phyloP scores from a whole-genome alignment of 2,113 vertebrate species.

The Gallinago jamesoni region DNA sequence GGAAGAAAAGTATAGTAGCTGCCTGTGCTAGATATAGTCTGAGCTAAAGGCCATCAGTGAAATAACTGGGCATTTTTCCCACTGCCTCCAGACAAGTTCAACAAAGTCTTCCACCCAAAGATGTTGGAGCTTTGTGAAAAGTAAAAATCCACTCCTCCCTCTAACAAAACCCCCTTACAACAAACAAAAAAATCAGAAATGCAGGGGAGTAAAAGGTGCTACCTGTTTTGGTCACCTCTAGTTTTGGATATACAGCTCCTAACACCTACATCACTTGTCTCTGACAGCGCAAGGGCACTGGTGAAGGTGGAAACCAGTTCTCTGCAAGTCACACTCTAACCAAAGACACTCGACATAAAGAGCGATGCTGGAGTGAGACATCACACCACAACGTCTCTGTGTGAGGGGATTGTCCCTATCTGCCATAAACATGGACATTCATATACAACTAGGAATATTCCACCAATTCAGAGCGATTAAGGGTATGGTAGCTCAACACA shows the following conservation, averaged over 20 bases:
- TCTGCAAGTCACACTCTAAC: background rate
- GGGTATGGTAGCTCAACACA: background rate
- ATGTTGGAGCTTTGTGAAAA: background rate
- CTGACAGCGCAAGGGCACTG: background rate
- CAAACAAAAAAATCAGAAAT: background rate
- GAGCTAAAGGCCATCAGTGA: background rate
- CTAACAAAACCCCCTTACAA: background rate
- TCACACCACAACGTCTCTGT: background rate
- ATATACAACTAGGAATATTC: background rate
- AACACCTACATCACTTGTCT: background rate
- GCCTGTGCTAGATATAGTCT: background rate
- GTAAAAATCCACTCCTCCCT: background rate
- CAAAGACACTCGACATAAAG: background rate
- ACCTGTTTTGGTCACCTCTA: background rate
- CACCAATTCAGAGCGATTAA: slow-evolving; percentile 37
- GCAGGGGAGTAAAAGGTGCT: background rate
- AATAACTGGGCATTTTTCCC: background rate
- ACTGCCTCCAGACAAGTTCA: background rate
- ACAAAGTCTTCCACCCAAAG: background rate
- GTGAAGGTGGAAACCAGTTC: background rate
- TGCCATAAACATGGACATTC: background rate
- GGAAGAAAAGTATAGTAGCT: background rate
- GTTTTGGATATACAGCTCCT: background rate
- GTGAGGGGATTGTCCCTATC: background rate
- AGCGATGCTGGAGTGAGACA: background rate